Base-by-base conservation (phyloP, 2,113 vertebrate genomes). In the Rhinopithecus roxellana region DNA sequence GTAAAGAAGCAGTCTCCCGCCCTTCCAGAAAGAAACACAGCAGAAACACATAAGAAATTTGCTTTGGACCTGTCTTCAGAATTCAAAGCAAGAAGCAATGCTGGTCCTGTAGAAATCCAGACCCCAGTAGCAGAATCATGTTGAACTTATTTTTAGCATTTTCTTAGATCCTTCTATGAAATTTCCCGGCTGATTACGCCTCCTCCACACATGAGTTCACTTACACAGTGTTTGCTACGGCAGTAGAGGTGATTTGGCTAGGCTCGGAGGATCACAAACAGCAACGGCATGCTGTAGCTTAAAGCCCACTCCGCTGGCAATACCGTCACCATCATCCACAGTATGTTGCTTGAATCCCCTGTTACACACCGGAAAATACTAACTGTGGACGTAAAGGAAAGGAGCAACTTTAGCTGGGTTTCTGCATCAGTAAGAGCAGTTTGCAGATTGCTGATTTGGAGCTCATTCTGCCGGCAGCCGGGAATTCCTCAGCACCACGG, bases 11-110 rank as follows among this genome's bases (percentile, higher is more conserved):
- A 98, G 98, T 97, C 95, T 97, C 97, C 97, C 95, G 78, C 98
- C 97, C 98, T 98, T 97, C 97, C 97, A 97, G 88, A 96, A 94
- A 97, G 96, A 95, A 97, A 96, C 95, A 97, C 98, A 59, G 98
- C 98, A 97, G 95, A 97, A 95, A 90, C 95, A 61, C 97, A 98
- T 98, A 98, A 98, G 98, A 97, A 97, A 81, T 93, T 86, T 82
- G 98, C 98, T 95, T 96, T 93, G 96, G 95, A 97, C 93, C 95
- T 96, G 94, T 20, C 97, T 64, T 94, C 87, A 74, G 97, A 97
- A 98, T 98, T 98, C 98, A 98, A 79, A 97, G 98, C 98, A 97
- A 93, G 97, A 97, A 97, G 98, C 98, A 97, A 92, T 80, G 97
- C 97, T 95, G 98, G 96, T 98, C 97, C 97, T 95, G 97, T 96